These are phyloP conservation scores for Drosophila obscura DNA, from an alignment of 1,140 invertebrate genomes.

Conservation along the genomic window DNA sequence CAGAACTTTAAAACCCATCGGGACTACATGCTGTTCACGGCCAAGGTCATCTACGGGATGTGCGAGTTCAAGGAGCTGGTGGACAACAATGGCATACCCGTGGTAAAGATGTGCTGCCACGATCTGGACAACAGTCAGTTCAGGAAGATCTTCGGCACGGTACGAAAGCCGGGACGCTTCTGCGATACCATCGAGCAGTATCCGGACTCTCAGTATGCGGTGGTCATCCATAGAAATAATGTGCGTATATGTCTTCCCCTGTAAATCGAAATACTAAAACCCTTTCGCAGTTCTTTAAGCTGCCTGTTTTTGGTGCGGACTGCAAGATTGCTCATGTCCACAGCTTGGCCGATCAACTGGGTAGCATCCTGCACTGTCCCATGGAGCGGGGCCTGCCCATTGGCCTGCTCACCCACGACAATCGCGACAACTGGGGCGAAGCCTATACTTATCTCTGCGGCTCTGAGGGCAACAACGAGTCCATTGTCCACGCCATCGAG, in stretches of 20 bases:
- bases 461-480: slow-evolving; percentile 85
- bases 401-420: slow-evolving; percentile 92
- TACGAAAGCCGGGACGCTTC: slow-evolving; percentile 88
- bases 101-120: slow-evolving; percentile 90
- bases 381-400: slow-evolving; percentile 85
- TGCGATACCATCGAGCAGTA: slow-evolving; percentile 88
- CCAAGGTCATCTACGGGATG: slow-evolving; percentile 88
- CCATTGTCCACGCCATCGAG: slow-evolving; percentile 87
- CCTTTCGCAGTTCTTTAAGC: slow-evolving; percentile 88
- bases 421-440: slow-evolving; percentile 92
- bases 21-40: slow-evolving; percentile 88
- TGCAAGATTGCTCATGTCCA: slow-evolving; percentile 61
- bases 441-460: slow-evolving; percentile 86
- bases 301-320: slow-evolving; percentile 87
- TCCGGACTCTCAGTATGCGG: slow-evolving; percentile 88
- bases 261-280: not conserved
- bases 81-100: slow-evolving; percentile 88
- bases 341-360: slow-evolving; percentile 74
- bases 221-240: slow-evolving; percentile 92
- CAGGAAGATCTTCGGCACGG: slow-evolving; percentile 93
- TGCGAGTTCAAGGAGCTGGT: slow-evolving; percentile 89
- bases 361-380: slow-evolving; percentile 85
- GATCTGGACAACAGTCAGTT: slow-evolving; percentile 95
- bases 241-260: slow-evolving; percentile 85
- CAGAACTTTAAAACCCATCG: slow-evolving; percentile 86